Evolutionary conservation across 2,797 vertebrate genomes (phyloP).

Genomic region (Channallabes apus): DNA sequence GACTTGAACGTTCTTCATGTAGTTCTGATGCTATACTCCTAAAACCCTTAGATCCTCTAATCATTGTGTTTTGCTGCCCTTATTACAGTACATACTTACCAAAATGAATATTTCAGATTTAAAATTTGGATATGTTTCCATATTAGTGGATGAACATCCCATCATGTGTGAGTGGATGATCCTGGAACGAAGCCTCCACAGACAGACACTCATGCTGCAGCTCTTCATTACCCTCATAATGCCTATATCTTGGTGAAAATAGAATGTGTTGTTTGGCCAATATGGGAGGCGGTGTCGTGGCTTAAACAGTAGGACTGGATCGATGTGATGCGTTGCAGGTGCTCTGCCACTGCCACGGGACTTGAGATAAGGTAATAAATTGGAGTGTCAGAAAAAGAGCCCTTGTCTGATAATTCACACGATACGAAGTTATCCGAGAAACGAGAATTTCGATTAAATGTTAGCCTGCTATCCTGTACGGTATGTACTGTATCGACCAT

Average conservation of each 20-base stretch:
- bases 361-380: slow-evolving; percentile 39
- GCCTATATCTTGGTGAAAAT: slow-evolving; percentile 40
- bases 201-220: slow-evolving; percentile 38
- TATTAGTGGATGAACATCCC: background rate
- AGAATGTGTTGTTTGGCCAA: slow-evolving; percentile 48
- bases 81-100: background rate
- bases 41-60: background rate
- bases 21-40: background rate
- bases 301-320: slow-evolving; percentile 33
- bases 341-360: slow-evolving; percentile 24
- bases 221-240: slow-evolving; percentile 59
- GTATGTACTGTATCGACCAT: background rate
- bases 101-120: background rate
- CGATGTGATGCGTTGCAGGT: slow-evolving; percentile 44
- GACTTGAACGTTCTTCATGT: no score
- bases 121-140: background rate
- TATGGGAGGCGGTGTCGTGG: slow-evolving; percentile 40
- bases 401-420: slow-evolving; percentile 17
- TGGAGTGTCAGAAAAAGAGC: slow-evolving; percentile 32
- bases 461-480: slow-evolving; percentile 2
- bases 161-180: slow-evolving; percentile 30
- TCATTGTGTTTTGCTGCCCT: background rate
- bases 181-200: slow-evolving; percentile 32
- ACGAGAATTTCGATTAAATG: slow-evolving; percentile 24
- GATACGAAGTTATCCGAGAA: background rate